phyloP scores from a whole-genome alignment of 1,140 invertebrate species.

The Zophobas atratus region DNA sequence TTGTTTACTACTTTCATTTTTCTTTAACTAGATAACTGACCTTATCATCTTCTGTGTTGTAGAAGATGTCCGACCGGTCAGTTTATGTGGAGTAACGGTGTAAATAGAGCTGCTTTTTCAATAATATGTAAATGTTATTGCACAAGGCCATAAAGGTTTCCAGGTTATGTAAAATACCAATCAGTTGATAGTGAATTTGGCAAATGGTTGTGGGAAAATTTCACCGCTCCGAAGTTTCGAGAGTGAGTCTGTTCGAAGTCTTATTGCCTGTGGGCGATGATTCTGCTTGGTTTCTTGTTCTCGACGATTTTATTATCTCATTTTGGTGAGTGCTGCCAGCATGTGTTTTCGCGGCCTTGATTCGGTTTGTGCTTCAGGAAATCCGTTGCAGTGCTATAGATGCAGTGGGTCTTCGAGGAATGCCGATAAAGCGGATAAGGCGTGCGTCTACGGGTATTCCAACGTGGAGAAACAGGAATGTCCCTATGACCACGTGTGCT shows the following conservation, averaged over 20 bases:
- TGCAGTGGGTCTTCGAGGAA: constrained; percentile 37
- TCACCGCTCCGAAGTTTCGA: background rate
- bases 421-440: constrained; percentile 33
- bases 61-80: background rate
- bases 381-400: constrained; percentile 30
- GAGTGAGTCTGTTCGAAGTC: background rate
- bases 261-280: constrained; percentile 11
- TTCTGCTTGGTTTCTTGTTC: constrained; percentile 13
- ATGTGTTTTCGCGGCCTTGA: background rate
- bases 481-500: constrained; percentile 33
- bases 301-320: background rate
- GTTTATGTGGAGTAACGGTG: background rate
- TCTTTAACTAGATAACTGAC: background rate
- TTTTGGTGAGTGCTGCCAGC: constrained; percentile 8
- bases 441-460: constrained; percentile 41
- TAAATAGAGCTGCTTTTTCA: constrained; percentile 18
- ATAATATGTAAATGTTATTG: constrained; percentile 40
- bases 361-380: constrained; percentile 9
- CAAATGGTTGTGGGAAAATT: constrained; percentile 21
- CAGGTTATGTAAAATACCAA: constrained; percentile 43
- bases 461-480: constrained; percentile 39
- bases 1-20: constrained; percentile 3
- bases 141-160: constrained; percentile 47
- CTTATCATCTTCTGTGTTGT: background rate
- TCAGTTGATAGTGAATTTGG: constrained; percentile 6